Evolutionary conservation across 2,888 invertebrate genomes (phyloP), one percentile per base, ranked within the genome.

Genomic region (Drosophila niveifrons): DNA sequence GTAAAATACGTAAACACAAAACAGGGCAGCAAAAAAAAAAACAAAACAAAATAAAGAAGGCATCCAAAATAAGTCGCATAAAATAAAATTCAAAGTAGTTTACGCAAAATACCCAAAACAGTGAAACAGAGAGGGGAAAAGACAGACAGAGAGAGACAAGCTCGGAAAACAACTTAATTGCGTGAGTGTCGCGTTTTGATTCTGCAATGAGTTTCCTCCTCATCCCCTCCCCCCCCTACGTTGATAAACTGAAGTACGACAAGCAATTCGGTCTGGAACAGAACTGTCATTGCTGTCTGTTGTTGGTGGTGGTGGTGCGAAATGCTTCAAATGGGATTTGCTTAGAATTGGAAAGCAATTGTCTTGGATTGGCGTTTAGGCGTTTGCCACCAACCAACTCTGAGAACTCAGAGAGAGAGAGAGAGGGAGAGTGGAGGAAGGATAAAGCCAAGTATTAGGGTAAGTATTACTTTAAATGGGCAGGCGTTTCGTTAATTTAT

Each of bases 281-380:
- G 15, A 52, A 52, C 52, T 63, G 55, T 62, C 55, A 62, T 34
- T 31, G 39, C 15, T 41, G 15, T 15, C 17, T 53, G 17, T n/a
- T 70, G 39, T 52, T 48, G 23, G 17, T 66, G 58, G 52, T 66
- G 81, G 75, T 78, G 78, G 78, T 78, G 78, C 76, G 71, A 80
- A 88, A 75, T 80, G 79, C 80, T 82, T 84, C 80, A 65, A 88
- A 86, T 75, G 79, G 81, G 75, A 75, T 84, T 75, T 79, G 56
- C 72, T 62, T 72, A 46, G 76, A 80, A 90, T 90, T 90, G 89
- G 72, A 89, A 89, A 88, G 87, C 90, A 89, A 90, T 90, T 90
- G 90, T 89, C 85, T 89, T 82, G 80, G 85, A 80, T 90, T 89
- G 83, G 73, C 68, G 80, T 80, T 79, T 78, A 77, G 83, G 71